Evolutionary conservation across 2,888 invertebrate genomes (phyloP).

Genomic region (Torymus tubicola): DNA sequence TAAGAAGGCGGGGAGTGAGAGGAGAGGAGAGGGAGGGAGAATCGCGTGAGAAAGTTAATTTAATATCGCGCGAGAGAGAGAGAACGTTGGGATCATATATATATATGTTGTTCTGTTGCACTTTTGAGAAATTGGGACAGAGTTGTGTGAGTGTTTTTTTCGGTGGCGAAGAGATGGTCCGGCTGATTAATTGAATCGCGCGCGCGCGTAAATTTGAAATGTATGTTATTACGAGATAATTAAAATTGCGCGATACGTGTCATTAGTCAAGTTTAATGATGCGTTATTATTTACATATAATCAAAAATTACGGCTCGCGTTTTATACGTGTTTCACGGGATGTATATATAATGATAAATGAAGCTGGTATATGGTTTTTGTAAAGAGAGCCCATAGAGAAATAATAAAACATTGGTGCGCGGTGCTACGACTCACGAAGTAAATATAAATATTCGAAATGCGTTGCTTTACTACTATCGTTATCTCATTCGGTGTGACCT

Average conservation of each 20-base stretch:
- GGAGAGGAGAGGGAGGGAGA: not conserved
- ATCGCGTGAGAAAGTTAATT: conserved; percentile 37
- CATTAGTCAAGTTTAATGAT: not conserved
- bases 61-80: not conserved
- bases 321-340: not conserved
- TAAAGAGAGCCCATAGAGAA: no score
- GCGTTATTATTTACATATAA: no score
- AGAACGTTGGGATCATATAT: no score
- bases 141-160: conserved; percentile 20
- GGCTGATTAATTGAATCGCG: conserved; percentile 19
- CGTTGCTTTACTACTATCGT: no score
- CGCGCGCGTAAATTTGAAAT: not conserved
- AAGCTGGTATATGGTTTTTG: no score
- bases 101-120: not conserved
- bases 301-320: not conserved
- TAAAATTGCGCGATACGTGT: conserved; percentile 23
- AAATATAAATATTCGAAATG: no score
- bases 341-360: no score
- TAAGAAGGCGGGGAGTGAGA: not conserved
- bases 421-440: no score
- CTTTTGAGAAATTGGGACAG: conserved; percentile 20
- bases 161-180: not conserved
- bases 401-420: no score
- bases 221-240: conserved; percentile 34
- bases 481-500: no score